These are phyloP conservation scores for Premnoplex brunnescens DNA, from an alignment of 2,797 vertebrate species.

Conservation along the genomic window DNA sequence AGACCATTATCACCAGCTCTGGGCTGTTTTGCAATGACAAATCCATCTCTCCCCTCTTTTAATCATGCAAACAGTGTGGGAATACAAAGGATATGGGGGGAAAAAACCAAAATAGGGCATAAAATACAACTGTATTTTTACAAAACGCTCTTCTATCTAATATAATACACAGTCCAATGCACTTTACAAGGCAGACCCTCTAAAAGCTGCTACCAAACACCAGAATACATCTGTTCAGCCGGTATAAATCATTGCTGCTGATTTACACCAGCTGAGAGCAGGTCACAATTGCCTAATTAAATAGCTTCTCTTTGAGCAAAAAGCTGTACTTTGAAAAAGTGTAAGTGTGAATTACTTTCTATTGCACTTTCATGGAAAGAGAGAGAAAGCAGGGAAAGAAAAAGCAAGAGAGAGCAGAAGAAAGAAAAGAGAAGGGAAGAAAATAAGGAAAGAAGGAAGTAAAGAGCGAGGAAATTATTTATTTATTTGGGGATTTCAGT, in stretches of 20 bases:
- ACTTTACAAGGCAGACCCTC: conserved; percentile 8
- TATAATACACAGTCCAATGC: conserved; percentile 2
- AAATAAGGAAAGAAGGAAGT: neutral
- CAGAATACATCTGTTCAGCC: neutral
- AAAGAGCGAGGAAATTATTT: neutral
- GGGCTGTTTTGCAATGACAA: neutral
- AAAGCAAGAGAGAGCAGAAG: neutral
- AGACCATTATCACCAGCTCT: neutral
- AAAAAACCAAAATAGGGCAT: neutral
- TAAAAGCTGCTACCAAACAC: neutral
- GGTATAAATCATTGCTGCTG: conserved; percentile 42
- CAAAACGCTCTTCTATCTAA: neutral
- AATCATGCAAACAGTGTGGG: neutral
- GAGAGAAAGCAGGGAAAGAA: accelerated
- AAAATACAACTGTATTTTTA: neutral
- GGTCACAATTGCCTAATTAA: conserved; percentile 33
- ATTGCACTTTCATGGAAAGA: neutral
- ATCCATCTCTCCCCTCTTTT: neutral
- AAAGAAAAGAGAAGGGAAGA: neutral
- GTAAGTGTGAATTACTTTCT: neutral
- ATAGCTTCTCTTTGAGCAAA: neutral
- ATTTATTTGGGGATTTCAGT: neutral
- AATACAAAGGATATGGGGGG: neutral
- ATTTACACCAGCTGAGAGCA: conserved; percentile 41
- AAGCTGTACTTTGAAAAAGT: neutral